Base-by-base conservation (phyloP, 2,113 vertebrate genomes). In the Atrichornis clamosus region DNA sequence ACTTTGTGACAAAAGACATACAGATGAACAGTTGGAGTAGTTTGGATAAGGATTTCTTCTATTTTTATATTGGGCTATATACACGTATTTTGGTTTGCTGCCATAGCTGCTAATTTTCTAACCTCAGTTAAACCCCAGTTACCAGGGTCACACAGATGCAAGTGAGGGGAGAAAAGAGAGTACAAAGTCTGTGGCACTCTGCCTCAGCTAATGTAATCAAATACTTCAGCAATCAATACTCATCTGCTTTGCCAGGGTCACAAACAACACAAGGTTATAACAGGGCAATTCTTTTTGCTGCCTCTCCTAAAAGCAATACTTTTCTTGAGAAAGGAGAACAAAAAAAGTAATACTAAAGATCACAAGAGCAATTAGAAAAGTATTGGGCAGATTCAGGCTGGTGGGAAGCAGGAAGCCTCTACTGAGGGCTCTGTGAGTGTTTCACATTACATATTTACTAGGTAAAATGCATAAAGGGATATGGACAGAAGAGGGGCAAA, bases 131-230 rank as follows among this genome's bases (percentile, higher is more conserved):
- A 86, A 84, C 76, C 46, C 33, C 37, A 62, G 14, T 49, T 60
- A 58, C 13, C 1, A 7, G 30, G 10, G n/a, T 93, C 78, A 77
- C 47, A 67, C 3, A 74, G 52, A 68, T 53, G 15, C 80, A 89
- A 62, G 64, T 6, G 7, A 68, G n/a, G 53, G 37, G 56, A 84
- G 68, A 88, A 93, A 84, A 77, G 26, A 77, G 55, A 68, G 96
- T 93, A 88, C 96, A 96, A 97, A 88, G 96, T 96, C 95, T 84
- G 76, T 75, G 85, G 60, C 68, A 64, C 60, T 78, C 26, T 59
- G 42, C 69, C 72, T 93, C 32, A 52, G 88, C 56, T 65, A 89
- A 82, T 78, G 90, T 88, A 74, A 95, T 75, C 96, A 90, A 92
- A 87, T 44, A 62, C 79, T 96, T 82, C 87, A 90, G 49, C 76